Evolutionary conservation across 2,113 vertebrate species (phyloP).

Genomic region (Epinephelus cyanopodus): DNA sequence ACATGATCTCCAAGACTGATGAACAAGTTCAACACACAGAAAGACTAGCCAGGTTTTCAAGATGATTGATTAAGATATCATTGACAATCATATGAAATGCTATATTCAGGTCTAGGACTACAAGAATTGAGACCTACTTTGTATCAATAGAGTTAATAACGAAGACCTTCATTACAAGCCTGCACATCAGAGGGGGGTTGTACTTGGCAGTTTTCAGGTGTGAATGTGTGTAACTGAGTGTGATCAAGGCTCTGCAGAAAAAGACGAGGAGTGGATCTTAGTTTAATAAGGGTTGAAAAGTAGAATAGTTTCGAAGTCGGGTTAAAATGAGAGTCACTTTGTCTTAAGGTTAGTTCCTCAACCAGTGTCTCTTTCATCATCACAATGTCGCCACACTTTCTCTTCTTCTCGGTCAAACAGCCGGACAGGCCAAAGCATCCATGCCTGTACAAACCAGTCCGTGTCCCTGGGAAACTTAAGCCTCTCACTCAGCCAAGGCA

Average conservation of each 20-base stretch:
- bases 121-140: no score
- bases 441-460: slow-evolving; percentile 6
- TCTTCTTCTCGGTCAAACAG: slow-evolving; percentile 28
- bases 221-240: background rate
- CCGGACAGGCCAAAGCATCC: slow-evolving; percentile 27
- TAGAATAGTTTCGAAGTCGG: background rate
- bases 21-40: no score
- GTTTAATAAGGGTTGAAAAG: background rate
- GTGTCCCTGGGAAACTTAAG: slow-evolving; percentile 17
- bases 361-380: background rate
- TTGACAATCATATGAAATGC: no score
- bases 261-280: background rate
- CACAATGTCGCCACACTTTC: background rate
- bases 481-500: slow-evolving; percentile 27
- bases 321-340: background rate
- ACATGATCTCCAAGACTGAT: no score
- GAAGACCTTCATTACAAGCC: background rate
- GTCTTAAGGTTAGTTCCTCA: background rate
- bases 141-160: no score
- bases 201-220: background rate
- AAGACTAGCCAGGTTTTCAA: no score
- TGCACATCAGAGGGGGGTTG: background rate
- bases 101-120: no score
- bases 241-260: background rate
- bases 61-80: no score